Evolutionary conservation across 2,113 vertebrate genomes (phyloP), one percentile per base, ranked within the genome.

Genomic region (Tupaia chinensis): DNA sequence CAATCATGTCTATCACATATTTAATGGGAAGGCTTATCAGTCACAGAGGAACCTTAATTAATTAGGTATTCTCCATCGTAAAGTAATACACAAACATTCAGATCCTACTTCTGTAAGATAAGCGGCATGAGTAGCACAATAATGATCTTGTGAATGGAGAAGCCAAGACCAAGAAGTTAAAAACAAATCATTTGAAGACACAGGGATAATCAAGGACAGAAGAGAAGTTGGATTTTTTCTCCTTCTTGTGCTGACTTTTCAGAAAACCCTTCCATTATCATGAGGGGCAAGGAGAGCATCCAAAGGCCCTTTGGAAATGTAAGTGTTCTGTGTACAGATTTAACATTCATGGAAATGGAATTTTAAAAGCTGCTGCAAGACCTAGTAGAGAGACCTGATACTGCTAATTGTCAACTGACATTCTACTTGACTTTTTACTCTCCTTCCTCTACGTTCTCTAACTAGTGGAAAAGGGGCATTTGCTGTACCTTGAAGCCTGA

Each of bases 1-100:
- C 95, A 95, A 97, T 96, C 89, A 23, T 74, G 85, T 91, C 60
- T 92, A 89, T 96, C 84, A 76, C 79, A 23, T 73, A 86, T 86
- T 93, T 97, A 97, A 96, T 76, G 22, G 74, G 81, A 92, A 97
- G 61, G 32, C 81, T 96, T 97, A 96, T 97, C 93, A 86, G 95
- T 65, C 92, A 61, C 87, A 90, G 69, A 92, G 93, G 87, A 93
- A 63, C 29, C 76, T 89, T 89, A 96, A 93, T 98, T 97, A 97
- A 97, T 97, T 94, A 96, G 73, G 60, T 56, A 91, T 82, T 95
- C 95, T 96, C 85, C 15, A 16, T 54, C 92, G 81, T 22, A 95
- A 95, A 92, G 54, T 81, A 76, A 85, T 91, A 76, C n/a, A 81
- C 89, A 95, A 93, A 93, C 89, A 93, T 86, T 95, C 90, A 80